Evolutionary conservation across 2,113 vertebrate genomes (phyloP), one percentile per base, ranked within the genome.

Genomic region (Engraulis encrasicolus): DNA sequence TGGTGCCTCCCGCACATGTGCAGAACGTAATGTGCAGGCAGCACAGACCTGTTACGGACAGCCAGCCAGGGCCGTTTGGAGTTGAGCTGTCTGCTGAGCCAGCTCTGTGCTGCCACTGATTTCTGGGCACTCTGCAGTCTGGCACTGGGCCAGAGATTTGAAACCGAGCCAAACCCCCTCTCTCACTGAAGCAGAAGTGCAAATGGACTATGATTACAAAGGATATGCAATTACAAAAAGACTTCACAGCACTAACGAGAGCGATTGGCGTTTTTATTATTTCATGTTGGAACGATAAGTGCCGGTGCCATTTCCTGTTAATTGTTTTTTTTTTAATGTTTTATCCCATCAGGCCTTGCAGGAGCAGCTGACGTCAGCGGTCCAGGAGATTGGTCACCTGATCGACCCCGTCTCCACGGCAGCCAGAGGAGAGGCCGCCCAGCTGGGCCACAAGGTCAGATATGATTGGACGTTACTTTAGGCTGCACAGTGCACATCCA

Each of bases 371-470:
- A 99, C 98, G 6, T 98, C 98, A 0, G 97, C 97, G 0, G 98
- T 99, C 48, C 98, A 99, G 89, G 98, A 99, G 90, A 99, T 99
- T 2, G 97, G 98, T 0, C 97, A 99, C 86, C 96, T 99, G 52
- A 98, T 99, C 0, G 98, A 99, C 90, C 98, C 98, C 48, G 97
- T 98, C 74, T 96, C 96, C 80, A 99, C 97, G 0, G 95, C 97
- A 0, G 98, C 98, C 48, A 94, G 97, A 31, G 98, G 97, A 45
- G 98, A 99, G 88, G 98, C 98, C 17, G 98, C 98, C 45, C 98
- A 99, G 88, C 96, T 99, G 45, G 98, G 98, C 50, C 98, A 99
- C 91, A 99, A 99, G 98, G 98, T 99, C 50, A 48, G 85, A n/a
- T n/a, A n/a, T n/a, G n/a, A n/a, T n/a, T n/a, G n/a, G n/a, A n/a